A percentile compares a stretch with the other conserved stretches of the same genome.
Conservation (phyloP, 1,140 invertebrate genomes). For the Cydia splendana region DNA sequence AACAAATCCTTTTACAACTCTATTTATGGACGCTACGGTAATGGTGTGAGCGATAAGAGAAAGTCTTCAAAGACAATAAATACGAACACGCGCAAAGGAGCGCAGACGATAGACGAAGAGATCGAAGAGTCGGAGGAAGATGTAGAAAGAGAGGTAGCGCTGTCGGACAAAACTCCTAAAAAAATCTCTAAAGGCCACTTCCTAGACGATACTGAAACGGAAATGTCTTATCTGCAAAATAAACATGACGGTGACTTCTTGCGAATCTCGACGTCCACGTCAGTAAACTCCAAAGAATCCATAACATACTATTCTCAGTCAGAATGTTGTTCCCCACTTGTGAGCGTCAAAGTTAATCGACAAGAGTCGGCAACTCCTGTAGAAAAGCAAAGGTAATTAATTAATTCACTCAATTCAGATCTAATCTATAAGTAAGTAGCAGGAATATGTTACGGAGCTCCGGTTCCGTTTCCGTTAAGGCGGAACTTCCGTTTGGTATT, state of each 20-base stretch:
- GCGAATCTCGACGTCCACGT: conserved; percentile 45
- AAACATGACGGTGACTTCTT: conserved; percentile 42
- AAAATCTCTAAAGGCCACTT: conserved; percentile 59
- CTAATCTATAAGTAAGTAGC: too few species aligned
- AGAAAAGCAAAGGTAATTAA: background rate
- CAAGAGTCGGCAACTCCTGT: background rate
- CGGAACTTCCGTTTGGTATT: too few species aligned
- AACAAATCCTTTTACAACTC: conserved; percentile 75
- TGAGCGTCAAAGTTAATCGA: background rate
- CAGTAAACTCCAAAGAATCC: conserved; percentile 47
- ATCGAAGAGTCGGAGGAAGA: conserved; percentile 41
- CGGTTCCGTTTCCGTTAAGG: too few species aligned
- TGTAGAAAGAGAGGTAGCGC: conserved; percentile 14
- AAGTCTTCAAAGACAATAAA: conserved; percentile 35
- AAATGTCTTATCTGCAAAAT: conserved; percentile 55
- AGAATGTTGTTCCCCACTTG: background rate
- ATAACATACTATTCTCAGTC: conserved; percentile 36
- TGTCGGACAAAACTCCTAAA: conserved; percentile 41
- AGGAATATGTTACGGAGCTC: too few species aligned
- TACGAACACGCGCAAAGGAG: conserved; percentile 38
- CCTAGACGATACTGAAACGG: conserved; percentile 58
- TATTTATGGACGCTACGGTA: conserved; percentile 60
- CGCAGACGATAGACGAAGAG: conserved; percentile 39
- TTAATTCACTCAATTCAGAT: background rate
- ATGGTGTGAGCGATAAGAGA: conserved; percentile 10